phyloP scores from a whole-genome alignment of 2,888 invertebrate genomes.

The Agrilus biguttatus region DNA sequence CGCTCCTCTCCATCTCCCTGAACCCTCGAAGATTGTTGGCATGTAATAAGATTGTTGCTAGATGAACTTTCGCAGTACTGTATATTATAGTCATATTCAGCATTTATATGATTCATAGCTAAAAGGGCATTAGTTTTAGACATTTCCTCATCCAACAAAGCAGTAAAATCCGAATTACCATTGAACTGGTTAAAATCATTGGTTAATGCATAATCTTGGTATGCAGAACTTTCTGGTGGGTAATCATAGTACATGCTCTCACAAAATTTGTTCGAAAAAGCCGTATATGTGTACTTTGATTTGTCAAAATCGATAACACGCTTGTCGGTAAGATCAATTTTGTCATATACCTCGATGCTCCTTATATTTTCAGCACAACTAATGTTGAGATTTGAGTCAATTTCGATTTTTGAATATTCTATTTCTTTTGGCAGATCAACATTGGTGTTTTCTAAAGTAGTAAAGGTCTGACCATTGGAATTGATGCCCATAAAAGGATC shows the following conservation, averaged over 20 bases:
- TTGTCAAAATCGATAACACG: constrained; percentile 19
- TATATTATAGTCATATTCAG: constrained; percentile 21
- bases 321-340: constrained; percentile 19
- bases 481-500: too few relatives aligned
- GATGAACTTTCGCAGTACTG: constrained; percentile 10
- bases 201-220: constrained; percentile 28
- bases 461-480: background rate
- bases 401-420: constrained; percentile 26
- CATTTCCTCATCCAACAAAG: constrained; percentile 37
- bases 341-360: constrained; percentile 15
- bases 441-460: constrained; percentile 12
- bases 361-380: constrained; percentile 17
- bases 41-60: constrained; percentile 20
- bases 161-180: constrained; percentile 34
- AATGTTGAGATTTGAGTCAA: constrained; percentile 18
- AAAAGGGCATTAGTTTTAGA: constrained; percentile 26
- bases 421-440: constrained; percentile 21
- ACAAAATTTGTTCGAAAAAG: constrained; percentile 25
- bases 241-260: constrained; percentile 30
- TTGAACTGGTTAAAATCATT: constrained; percentile 28
- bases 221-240: constrained; percentile 23
- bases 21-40: constrained; percentile 15
- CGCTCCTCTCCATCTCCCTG: constrained; percentile 19
- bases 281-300: constrained; percentile 19
- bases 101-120: constrained; percentile 16